Conservation (phyloP, 2,113 vertebrate species). For the Camelus dromedarius region DNA sequence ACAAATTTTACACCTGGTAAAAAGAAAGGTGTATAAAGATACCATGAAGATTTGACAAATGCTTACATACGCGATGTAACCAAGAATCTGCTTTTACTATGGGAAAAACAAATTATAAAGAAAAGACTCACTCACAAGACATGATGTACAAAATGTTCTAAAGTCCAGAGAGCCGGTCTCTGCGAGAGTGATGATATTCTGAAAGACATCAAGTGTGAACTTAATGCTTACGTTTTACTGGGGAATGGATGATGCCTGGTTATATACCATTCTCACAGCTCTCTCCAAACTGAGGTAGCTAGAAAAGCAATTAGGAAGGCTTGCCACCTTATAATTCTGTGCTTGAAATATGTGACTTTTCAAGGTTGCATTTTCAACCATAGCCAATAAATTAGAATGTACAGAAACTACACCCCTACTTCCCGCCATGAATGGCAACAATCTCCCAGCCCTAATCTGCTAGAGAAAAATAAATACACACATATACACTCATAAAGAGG, state of each 20-base stretch:
- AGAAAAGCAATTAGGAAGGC: constrained; percentile 50
- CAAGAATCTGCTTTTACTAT: constrained; percentile 38
- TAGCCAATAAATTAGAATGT: constrained; percentile 47
- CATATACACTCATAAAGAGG: neutral
- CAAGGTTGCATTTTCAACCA: constrained; percentile 56
- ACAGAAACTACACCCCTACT: neutral
- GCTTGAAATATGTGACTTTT: constrained; percentile 64
- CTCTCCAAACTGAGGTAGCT: neutral
- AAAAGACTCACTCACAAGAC: constrained; percentile 92
- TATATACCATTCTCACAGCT: neutral
- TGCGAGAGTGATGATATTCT: constrained; percentile 95
- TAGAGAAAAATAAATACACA: neutral
- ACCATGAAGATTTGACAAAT: constrained; percentile 30
- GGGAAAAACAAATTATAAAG: constrained; percentile 4
- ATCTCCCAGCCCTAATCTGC: neutral
- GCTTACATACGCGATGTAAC: neutral
- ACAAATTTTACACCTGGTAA: neutral
- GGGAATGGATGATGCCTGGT: neutral
- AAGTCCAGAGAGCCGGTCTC: constrained; percentile 95
- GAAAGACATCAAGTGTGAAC: constrained; percentile 76
- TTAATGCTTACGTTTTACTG: neutral
- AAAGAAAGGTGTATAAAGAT: constrained; percentile 20
- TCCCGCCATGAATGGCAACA: neutral
- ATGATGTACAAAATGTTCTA: constrained; percentile 95
- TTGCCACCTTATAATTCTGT: constrained; percentile 41